Percentiles rank a stretch among this genome's conserved stretches.
Evolutionary conservation across 2,797 vertebrate species (phyloP).

Genomic region (Limnodromus scolopaceus): DNA sequence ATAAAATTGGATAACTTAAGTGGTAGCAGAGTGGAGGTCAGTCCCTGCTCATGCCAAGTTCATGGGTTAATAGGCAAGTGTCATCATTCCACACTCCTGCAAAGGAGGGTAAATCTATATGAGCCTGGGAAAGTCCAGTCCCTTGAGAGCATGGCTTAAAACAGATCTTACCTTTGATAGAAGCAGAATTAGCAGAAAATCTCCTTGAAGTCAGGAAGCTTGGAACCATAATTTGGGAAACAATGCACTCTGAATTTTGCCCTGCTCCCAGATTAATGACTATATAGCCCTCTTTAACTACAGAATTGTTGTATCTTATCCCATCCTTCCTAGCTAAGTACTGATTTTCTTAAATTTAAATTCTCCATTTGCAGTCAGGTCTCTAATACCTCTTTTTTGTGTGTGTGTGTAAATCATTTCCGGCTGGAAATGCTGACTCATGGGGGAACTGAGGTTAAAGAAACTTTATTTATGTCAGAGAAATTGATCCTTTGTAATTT

Average conservation of each 20-base stretch:
- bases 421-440: constrained; percentile 27
- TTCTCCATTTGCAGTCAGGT: neutral
- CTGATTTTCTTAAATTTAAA: neutral
- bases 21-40: neutral
- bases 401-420: neutral
- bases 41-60: neutral
- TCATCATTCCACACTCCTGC: neutral
- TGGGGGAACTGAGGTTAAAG: constrained; percentile 6
- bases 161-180: neutral
- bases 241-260: accelerated
- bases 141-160: neutral
- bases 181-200: neutral
- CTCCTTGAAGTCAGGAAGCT: neutral
- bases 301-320: neutral
- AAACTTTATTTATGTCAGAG: constrained; percentile 40
- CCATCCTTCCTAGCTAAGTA: neutral
- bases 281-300: neutral
- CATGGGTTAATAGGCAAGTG: neutral
- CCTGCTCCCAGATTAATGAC: neutral
- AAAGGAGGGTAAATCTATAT: neutral
- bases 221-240: neutral
- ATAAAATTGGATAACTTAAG: neutral
- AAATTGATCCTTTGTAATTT: constrained; percentile 46
- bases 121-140: neutral
- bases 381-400: neutral